Percentiles rank a stretch among this genome's conserved stretches.
Evolutionary conservation across 2,797 vertebrate genomes (phyloP).

Genomic region (Hypotaenidia okinawae): DNA sequence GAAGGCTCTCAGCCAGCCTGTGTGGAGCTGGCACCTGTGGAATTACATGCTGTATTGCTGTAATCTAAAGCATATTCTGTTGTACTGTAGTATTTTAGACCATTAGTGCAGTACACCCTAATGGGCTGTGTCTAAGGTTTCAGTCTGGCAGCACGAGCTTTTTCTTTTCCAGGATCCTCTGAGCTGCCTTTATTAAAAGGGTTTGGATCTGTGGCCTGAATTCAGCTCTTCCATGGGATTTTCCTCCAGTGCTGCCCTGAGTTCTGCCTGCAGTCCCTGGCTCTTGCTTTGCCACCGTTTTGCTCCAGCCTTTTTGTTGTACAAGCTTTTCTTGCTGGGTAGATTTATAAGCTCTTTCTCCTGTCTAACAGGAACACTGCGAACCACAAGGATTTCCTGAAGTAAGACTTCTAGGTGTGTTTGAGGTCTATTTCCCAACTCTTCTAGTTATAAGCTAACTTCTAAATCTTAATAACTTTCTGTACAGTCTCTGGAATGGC

Average conservation of each 20-base stretch:
- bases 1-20: not conserved
- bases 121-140: not conserved
- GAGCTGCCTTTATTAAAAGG: not conserved
- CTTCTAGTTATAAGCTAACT: not conserved
- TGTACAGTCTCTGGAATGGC: not conserved
- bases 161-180: constrained; percentile 19
- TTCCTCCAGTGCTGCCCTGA: not conserved
- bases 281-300: constrained; percentile 18
- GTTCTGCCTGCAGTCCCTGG: not conserved
- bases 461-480: not conserved
- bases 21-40: not conserved
- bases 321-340: not conserved
- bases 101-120: not conserved
- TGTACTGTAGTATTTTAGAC: not conserved
- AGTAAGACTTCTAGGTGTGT: constrained; percentile 15
- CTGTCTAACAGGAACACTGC: constrained; percentile 21
- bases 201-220: not conserved
- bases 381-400: constrained; percentile 41
- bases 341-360: constrained; percentile 17
- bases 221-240: not conserved
- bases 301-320: not conserved
- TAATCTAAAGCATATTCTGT: not conserved
- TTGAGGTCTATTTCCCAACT: constrained; percentile 1
- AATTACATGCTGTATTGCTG: not conserved
- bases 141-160: not conserved